A percentile compares a stretch with the other conserved stretches of the same genome.
Evolutionary conservation across 2,113 vertebrate species (phyloP).

Genomic region (Laticauda laticaudata): DNA sequence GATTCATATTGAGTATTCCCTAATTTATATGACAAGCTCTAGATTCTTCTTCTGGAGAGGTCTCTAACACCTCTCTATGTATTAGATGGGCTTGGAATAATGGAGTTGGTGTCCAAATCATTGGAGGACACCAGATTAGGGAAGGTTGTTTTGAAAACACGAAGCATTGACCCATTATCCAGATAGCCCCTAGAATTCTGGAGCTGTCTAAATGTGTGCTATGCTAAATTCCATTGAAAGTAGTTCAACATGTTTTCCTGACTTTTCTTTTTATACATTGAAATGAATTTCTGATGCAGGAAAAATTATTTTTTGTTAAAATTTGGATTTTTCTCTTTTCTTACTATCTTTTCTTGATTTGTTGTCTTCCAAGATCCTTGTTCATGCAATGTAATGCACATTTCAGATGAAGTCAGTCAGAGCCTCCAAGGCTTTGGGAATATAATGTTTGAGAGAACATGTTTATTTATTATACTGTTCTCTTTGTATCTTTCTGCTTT

Average conservation of each 20-base stretch:
- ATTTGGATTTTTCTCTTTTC: slow-evolving; percentile 4
- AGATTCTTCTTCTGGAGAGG: not conserved
- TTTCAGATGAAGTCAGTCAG: slow-evolving; percentile 34
- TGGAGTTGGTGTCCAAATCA: not conserved
- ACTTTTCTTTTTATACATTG: slow-evolving; percentile 43
- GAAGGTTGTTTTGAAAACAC: not conserved
- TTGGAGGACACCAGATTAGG: not conserved
- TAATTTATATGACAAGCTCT: not conserved
- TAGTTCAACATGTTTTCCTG: slow-evolving; percentile 27
- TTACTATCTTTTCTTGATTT: slow-evolving; percentile 23
- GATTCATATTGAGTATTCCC: not conserved
- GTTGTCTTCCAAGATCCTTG: slow-evolving; percentile 32
- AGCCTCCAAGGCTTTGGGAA: slow-evolving; percentile 13
- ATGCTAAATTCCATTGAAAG: slow-evolving; percentile 43
- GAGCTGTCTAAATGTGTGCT: not conserved
- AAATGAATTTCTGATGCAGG: slow-evolving; percentile 41
- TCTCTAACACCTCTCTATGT: not conserved
- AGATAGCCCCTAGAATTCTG: not conserved
- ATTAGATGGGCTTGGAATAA: not conserved
- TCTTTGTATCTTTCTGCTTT: not conserved
- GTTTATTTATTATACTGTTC: not conserved
- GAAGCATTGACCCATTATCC: not conserved
- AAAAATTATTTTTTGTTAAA: slow-evolving; percentile 21
- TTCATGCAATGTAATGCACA: slow-evolving; percentile 24
- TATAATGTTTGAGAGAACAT: slow-evolving; percentile 12